Conservation (phyloP, 1,140 invertebrate genomes). For the Bombus sibiricus region DNA sequence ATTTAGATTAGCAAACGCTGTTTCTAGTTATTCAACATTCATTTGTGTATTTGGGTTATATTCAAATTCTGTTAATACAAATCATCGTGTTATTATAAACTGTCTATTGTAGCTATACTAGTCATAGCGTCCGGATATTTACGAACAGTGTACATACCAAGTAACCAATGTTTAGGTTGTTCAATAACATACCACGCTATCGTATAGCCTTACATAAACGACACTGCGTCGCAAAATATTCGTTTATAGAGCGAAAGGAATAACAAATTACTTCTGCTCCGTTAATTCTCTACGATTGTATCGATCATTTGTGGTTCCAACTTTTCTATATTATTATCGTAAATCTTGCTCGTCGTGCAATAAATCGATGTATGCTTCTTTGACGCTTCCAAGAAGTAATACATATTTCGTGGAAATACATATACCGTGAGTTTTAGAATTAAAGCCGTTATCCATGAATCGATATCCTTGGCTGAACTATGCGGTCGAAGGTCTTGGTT, state of each 20-base stretch:
- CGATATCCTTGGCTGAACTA: slow-evolving; percentile 19
- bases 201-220: not conserved
- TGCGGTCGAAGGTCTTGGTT: slow-evolving; percentile 29
- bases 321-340: not conserved
- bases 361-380: not conserved
- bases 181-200: not conserved
- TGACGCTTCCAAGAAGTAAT: not conserved
- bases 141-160: not conserved
- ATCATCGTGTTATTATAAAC: not conserved
- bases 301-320: not conserved
- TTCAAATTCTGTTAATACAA: not conserved
- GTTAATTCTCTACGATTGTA: not conserved
- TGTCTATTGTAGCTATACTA: not conserved
- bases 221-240: not conserved
- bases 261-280: not conserved
- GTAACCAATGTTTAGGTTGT: not conserved
- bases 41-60: not conserved
- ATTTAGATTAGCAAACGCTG: too few relatives aligned
- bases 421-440: too few relatives aligned
- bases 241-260: not conserved
- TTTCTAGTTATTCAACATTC: too few relatives aligned
- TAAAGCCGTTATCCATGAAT: not conserved
- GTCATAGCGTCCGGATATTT: not conserved
- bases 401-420: not conserved
- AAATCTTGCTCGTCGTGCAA: rapidly evolving